phyloP scores from a whole-genome alignment of 2,797 vertebrate genomes.

The Glyptemys insculpta region DNA sequence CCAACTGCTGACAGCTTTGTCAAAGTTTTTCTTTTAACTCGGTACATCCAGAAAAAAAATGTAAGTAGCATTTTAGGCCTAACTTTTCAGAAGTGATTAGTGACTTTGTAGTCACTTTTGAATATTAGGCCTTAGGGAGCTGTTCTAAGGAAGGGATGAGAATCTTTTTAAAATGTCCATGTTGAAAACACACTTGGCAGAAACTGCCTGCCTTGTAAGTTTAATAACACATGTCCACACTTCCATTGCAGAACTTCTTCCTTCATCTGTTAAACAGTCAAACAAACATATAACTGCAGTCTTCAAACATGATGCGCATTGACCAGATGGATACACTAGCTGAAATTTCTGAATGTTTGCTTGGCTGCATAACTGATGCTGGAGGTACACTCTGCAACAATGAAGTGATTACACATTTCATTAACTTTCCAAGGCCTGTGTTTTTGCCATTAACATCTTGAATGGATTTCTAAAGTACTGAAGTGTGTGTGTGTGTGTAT shows the following conservation, averaged over 20 bases:
- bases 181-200: neutral
- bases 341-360: neutral
- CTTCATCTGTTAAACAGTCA: neutral
- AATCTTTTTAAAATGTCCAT: neutral
- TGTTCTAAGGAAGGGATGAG: neutral
- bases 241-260: neutral
- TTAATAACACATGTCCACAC: neutral
- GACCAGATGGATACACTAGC: neutral
- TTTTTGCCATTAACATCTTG: neutral
- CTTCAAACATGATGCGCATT: neutral
- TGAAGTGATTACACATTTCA: neutral
- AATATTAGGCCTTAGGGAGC: neutral
- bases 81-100: neutral
- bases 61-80: neutral
- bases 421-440: neutral
- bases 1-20: neutral
- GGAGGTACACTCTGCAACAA: neutral
- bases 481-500: too few species aligned
- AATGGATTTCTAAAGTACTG: slow-evolving; percentile 35
- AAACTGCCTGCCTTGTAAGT: neutral
- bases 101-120: neutral
- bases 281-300: neutral
- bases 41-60: neutral
- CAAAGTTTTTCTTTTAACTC: neutral
- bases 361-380: neutral